These are phyloP conservation scores for Anastrepha ludens DNA, from an alignment of 1,140 invertebrate genomes.

Conservation along the genomic window DNA sequence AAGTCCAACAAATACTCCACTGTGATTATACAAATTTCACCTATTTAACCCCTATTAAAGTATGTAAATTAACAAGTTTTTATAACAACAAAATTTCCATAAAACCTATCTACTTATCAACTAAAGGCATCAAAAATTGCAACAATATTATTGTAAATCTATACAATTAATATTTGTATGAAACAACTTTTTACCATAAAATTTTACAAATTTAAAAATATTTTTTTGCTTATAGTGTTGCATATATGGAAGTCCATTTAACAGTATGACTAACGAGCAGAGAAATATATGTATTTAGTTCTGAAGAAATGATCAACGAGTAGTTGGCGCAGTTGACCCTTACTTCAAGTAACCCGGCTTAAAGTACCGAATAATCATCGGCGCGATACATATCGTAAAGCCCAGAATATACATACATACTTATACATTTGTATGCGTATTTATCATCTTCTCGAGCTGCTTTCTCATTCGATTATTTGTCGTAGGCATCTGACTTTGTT, in stretches of 20 bases:
- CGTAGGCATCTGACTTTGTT: neutral
- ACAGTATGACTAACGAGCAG: slow-evolving; percentile 24
- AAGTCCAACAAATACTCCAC: slow-evolving; percentile 38
- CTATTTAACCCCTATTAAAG: slow-evolving; percentile 42
- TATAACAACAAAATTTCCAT: slow-evolving; percentile 50
- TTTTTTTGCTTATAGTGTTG: neutral
- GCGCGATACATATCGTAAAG: neutral
- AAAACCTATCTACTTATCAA: slow-evolving; percentile 38
- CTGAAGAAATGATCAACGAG: slow-evolving; percentile 23
- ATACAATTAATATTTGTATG: slow-evolving; percentile 3
- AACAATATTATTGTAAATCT: slow-evolving; percentile 8
- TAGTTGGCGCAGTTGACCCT: neutral
- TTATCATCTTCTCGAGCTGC: neutral
- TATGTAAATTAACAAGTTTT: slow-evolving; percentile 31
- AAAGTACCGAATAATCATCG: neutral
- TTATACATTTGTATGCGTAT: too few species aligned
- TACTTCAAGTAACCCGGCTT: slow-evolving; percentile 22
- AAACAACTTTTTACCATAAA: slow-evolving; percentile 5
- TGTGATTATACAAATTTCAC: slow-evolving; percentile 47
- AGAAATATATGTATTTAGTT: neutral
- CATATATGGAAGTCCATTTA: slow-evolving; percentile 27
- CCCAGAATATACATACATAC: neutral
- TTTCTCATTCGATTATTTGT: neutral
- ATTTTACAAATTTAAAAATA: neutral
- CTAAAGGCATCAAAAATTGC: slow-evolving; percentile 31